phyloP scores from a whole-genome alignment of 2,888 invertebrate species.

The Ferdinandea cuprea region DNA sequence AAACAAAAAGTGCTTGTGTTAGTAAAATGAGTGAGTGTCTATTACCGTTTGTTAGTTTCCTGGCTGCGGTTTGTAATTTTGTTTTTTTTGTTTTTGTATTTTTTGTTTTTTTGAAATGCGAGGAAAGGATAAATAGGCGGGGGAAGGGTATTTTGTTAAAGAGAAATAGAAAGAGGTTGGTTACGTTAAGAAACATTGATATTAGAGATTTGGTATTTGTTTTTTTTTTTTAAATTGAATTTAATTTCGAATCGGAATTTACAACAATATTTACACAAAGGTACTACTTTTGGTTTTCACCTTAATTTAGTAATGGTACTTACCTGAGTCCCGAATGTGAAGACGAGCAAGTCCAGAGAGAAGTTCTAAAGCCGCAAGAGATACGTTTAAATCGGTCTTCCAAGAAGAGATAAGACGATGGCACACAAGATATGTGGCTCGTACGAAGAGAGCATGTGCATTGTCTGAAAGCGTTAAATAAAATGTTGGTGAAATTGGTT shows the following conservation, averaged over 20 bases:
- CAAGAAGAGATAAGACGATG: slow-evolving; percentile 97
- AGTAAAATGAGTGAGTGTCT: slow-evolving; percentile 79
- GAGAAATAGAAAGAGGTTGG: slow-evolving; percentile 70
- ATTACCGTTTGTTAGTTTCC: slow-evolving; percentile 82
- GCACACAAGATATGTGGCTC: slow-evolving; percentile 96
- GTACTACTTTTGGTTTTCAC: slow-evolving; percentile 10
- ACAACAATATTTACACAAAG: slow-evolving; percentile 70
- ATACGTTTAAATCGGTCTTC: slow-evolving; percentile 97
- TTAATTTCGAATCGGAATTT: slow-evolving; percentile 58
- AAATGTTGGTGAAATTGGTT: not conserved
- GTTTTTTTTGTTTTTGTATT: slow-evolving; percentile 48
- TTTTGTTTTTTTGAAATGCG: slow-evolving; percentile 60
- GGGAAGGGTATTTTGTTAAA: slow-evolving; percentile 56
- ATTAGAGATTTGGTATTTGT: slow-evolving; percentile 52
- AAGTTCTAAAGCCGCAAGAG: slow-evolving; percentile 95
- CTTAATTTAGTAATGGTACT: slow-evolving; percentile 69
- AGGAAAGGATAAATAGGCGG: slow-evolving; percentile 49
- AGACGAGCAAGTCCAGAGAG: slow-evolving; percentile 94
- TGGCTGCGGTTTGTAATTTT: slow-evolving; percentile 78
- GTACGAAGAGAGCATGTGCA: slow-evolving; percentile 93
- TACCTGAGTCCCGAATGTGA: slow-evolving; percentile 94
- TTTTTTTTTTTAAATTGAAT: slow-evolving; percentile 36
- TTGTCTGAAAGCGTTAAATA: slow-evolving; percentile 85
- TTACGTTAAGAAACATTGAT: slow-evolving; percentile 54
- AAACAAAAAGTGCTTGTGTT: slow-evolving; percentile 77